Evolutionary conservation across 2,888 invertebrate genomes (phyloP).

Genomic region (Patella ulyssiponensis): DNA sequence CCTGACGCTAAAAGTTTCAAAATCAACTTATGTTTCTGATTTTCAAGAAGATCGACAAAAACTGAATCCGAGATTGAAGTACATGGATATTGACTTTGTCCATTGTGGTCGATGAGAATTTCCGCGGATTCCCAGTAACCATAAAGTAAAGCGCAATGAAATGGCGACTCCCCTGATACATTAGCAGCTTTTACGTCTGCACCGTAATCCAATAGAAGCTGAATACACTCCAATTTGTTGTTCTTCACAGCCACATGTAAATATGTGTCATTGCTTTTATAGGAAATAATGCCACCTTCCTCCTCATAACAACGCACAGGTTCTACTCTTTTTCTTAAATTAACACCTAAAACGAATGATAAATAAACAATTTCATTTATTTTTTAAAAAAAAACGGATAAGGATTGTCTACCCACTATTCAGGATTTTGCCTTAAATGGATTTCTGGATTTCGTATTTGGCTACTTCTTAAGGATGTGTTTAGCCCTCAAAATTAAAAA

Average conservation of each 20-base stretch:
- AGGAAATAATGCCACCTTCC: constrained; percentile 15
- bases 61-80: not conserved
- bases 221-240: constrained; percentile 5
- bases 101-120: not conserved
- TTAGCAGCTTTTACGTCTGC: constrained; percentile 13
- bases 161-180: constrained; percentile 5
- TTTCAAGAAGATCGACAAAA: not conserved
- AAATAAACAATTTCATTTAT: too few relatives aligned
- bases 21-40: not conserved
- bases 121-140: not conserved
- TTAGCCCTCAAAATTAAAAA: too few relatives aligned
- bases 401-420: too few relatives aligned
- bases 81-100: not conserved
- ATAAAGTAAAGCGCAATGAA: constrained; percentile 3
- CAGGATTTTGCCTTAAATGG: too few relatives aligned
- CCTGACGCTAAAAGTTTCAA: not conserved
- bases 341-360: not conserved
- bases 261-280: constrained; percentile 15
- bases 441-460: too few relatives aligned
- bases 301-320: constrained; percentile 11
- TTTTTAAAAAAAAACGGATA: too few relatives aligned
- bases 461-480: too few relatives aligned
- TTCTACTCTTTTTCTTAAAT: constrained; percentile 2
- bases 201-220: constrained; percentile 13
- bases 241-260: constrained; percentile 13